Percentiles rank a stretch among this genome's conserved stretches.
Conservation (phyloP, 2,888 invertebrate genomes). For the Polydrusus pterygomalis region DNA sequence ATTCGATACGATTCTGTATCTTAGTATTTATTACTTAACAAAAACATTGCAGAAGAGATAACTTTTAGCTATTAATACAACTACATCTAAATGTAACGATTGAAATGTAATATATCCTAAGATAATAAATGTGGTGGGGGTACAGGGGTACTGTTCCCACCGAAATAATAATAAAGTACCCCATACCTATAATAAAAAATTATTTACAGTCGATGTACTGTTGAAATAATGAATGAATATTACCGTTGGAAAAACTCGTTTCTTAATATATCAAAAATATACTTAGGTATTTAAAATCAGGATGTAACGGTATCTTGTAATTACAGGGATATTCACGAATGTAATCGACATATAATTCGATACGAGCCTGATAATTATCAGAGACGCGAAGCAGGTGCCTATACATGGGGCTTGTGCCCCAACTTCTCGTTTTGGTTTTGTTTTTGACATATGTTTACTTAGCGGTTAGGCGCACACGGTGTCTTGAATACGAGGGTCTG, state of each 20-base stretch:
- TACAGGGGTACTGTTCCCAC: no score
- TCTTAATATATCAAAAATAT: conserved; percentile 6
- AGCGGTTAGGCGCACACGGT: conserved; percentile 38
- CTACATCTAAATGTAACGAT: no score
- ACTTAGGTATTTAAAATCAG: conserved; percentile 34
- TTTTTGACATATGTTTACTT: conserved; percentile 48
- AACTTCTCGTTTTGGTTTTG: conserved; percentile 40
- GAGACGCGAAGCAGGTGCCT: conserved; percentile 41
- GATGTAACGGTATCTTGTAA: conserved; percentile 44
- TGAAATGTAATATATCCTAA: no score
- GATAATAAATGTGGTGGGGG: no score
- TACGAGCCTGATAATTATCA: conserved; percentile 43
- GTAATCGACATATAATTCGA: conserved; percentile 55
- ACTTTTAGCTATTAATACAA: no score
- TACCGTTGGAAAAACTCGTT: conserved; percentile 18
- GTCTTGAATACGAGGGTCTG: conserved; percentile 21
- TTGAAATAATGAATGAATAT: no score
- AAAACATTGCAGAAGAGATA: no score
- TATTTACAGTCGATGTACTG: no score
- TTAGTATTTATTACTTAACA: no score
- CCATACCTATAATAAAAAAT: no score
- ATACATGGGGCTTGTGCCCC: conserved; percentile 35
- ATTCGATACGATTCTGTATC: no score
- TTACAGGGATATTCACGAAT: conserved; percentile 39
- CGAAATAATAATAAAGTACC: no score